Base-by-base conservation (phyloP, 2,113 vertebrate genomes). In the Amphiprion percula region DNA sequence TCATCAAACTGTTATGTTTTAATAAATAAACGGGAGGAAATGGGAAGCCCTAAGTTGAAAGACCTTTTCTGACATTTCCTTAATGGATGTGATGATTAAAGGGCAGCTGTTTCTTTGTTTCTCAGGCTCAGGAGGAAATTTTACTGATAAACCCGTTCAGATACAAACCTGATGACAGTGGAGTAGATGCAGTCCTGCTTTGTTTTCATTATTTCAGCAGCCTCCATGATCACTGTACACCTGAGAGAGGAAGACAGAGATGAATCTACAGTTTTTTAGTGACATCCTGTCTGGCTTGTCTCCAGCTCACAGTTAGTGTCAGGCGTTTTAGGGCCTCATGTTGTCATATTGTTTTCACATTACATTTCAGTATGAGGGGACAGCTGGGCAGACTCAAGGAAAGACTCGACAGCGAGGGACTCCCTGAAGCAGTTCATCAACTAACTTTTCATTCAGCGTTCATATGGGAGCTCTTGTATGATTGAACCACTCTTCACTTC, bases 191-290 rank as follows among this genome's bases (percentile, higher is more conserved):
- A 85, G 87, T 82, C 90, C 77, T 88, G 69, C 82, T 80, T 89
- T 28, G 91, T 86, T 81, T 93, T 95, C 96, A 96, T 96, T 80
- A 79, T 95, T 93, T 95, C 91, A 96, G 90, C 81, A 89, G 77
- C 46, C 41, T 74, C 87, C 92, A 86, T 93, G 74, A 81, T 90
- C 82, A 78, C 84, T 63, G 87, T 44, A 86, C 83, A 91, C 94
- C 96, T 97, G 84, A 5, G 39, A 82, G 39, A 74, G 21, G 68
- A 2, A 60, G 3, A 85, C 11, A 41, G 7, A 39, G 59, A 65
- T 28, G 17, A 28, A 69, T 15, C 21, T 37, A 10, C 33, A 37
- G 33, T 37, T 37, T 30, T 37, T 37, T 2, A 37, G 8, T 9
- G 1, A 37, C 33, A 37, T 63, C 8, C 6, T 68, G 33, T 65